These are phyloP conservation scores for Camponotus fellah DNA, from an alignment of 2,888 invertebrate species.

Conservation along the genomic window DNA sequence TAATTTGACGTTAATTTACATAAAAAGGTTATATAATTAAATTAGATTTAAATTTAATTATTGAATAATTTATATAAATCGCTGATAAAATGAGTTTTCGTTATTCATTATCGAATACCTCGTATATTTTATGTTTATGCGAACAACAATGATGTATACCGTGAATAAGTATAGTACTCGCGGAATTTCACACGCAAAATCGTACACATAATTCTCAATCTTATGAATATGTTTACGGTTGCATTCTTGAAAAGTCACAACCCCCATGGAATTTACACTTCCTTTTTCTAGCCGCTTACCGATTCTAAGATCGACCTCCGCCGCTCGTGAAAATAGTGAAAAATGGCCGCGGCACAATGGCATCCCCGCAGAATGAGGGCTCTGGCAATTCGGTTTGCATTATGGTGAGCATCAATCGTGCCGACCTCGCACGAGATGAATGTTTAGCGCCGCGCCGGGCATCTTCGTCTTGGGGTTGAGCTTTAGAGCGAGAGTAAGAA, in stretches of 20 bases:
- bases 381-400: constrained; percentile 76
- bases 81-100: not conserved
- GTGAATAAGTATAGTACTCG: constrained; percentile 32
- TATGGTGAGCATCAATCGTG: constrained; percentile 76
- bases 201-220: constrained; percentile 47
- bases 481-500: constrained; percentile 38
- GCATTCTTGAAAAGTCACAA: constrained; percentile 43
- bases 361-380: constrained; percentile 64
- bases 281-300: constrained; percentile 6
- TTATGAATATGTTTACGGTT: constrained; percentile 37
- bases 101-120: not conserved
- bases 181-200: constrained; percentile 22
- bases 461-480: constrained; percentile 50
- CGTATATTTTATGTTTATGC: not conserved
- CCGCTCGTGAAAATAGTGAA: constrained; percentile 64
- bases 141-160: constrained; percentile 17
- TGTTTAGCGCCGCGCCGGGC: constrained; percentile 70
- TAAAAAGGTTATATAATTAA: not conserved
- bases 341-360: constrained; percentile 59
- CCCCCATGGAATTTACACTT: constrained; percentile 55
- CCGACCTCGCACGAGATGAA: constrained; percentile 68
- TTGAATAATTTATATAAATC: constrained; percentile 9
- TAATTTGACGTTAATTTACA: constrained; percentile 3
- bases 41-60: constrained; percentile 8
- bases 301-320: constrained; percentile 45